Conservation (phyloP, 2,888 invertebrate species). For the Apotomis capreana region DNA sequence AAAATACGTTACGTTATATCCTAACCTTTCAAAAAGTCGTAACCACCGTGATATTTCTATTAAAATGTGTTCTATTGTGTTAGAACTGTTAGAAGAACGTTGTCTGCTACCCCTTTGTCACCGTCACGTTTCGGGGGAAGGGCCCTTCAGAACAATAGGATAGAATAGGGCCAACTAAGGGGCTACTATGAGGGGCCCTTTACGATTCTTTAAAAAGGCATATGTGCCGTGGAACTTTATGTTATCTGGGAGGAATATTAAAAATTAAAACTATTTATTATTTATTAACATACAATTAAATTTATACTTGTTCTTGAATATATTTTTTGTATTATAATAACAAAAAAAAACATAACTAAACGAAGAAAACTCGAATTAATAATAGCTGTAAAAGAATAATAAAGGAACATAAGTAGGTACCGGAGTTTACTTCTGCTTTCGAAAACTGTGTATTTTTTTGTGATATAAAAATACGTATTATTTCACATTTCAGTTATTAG, state of each 20-base stretch:
- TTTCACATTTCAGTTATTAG: too few relatives aligned
- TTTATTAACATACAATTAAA: too few relatives aligned
- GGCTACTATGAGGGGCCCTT: slow-evolving; percentile 22
- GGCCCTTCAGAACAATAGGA: slow-evolving; percentile 30
- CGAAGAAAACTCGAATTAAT: too few relatives aligned
- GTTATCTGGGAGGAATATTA: background rate
- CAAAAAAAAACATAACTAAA: too few relatives aligned
- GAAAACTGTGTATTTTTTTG: too few relatives aligned
- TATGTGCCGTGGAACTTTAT: background rate
- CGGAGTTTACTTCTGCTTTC: too few relatives aligned
- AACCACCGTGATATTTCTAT: background rate
- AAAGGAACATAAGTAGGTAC: too few relatives aligned
- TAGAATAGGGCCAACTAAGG: slow-evolving; percentile 27
- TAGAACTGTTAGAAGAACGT: background rate
- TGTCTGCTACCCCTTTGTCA: slow-evolving; percentile 30
- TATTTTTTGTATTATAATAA: too few relatives aligned
- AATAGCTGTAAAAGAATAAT: too few relatives aligned
- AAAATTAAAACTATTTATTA: too few relatives aligned
- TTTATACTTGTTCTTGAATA: too few relatives aligned
- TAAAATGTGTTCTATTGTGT: background rate
- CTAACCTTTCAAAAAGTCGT: background rate
- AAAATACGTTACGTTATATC: slow-evolving; percentile 24
- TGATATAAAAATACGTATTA: too few relatives aligned
- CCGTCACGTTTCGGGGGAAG: slow-evolving; percentile 24
- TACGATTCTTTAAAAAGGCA: background rate